phyloP scores from a whole-genome alignment of 2,797 vertebrate genomes.

The Xerus rutilus region DNA sequence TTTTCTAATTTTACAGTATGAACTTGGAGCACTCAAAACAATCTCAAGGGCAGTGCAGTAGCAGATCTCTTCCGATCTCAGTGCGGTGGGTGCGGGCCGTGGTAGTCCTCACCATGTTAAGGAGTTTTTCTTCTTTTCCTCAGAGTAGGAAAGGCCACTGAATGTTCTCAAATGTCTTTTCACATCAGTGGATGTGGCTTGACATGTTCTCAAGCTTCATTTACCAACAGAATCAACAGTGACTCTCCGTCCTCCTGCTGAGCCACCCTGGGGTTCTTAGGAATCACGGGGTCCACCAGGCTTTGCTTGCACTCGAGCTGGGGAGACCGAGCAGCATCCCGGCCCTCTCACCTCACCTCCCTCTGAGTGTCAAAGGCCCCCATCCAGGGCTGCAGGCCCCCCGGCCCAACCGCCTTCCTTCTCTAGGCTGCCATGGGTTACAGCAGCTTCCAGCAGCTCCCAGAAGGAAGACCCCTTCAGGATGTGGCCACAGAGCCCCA shows the following conservation, averaged over 20 bases:
- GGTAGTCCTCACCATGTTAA: background rate
- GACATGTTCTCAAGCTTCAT: too few relatives aligned
- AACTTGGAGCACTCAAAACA: background rate
- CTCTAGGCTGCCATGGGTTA: background rate
- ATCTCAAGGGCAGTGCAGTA: background rate
- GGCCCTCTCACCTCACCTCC: too few relatives aligned
- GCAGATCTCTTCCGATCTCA: background rate
- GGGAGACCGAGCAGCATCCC: too few relatives aligned
- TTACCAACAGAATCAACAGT: background rate
- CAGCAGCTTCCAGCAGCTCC: too few relatives aligned
- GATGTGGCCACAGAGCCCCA: background rate
- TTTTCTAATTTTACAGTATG: background rate
- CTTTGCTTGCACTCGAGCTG: too few relatives aligned
- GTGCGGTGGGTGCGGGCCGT: rapidly evolving
- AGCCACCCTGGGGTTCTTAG: background rate
- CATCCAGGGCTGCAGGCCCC: background rate
- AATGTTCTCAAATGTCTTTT: background rate
- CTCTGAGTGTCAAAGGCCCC: background rate
- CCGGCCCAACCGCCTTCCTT: background rate
- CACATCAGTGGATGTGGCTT: background rate
- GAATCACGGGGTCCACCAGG: background rate
- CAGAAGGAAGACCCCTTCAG: too few relatives aligned
- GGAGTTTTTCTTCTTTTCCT: background rate
- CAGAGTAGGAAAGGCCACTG: background rate
- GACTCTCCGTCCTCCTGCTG: background rate